Base-by-base conservation (phyloP, 2,888 invertebrate genomes). In the Lochmaea crataegi region DNA sequence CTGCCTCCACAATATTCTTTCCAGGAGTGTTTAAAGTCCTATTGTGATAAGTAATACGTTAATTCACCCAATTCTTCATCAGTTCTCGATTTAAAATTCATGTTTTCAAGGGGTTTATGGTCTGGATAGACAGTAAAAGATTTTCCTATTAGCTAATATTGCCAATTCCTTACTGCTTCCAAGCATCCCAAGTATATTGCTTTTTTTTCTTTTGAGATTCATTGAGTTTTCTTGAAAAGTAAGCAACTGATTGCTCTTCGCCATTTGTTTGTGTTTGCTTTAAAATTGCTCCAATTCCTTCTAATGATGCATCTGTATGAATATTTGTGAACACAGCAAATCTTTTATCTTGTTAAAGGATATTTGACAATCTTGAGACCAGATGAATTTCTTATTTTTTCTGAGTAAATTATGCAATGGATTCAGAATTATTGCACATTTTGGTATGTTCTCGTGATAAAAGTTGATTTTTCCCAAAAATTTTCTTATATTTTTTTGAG, bases 1-100 rank as follows among this genome's bases (percentile, higher is more conserved):
- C 32, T 38, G 32, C 32, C 9, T 7, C 32, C 5, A 38, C 1
- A 38, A 1, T 38, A 6, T 7, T 7, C 9, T 38, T 7, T 38
- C 32, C 32, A 5, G 32, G 32, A 6, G 7, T 6, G 6, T 38
- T 7, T 7, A 38, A 38, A 38, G 32, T 38, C 32, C n/a, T n/a
- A n/a, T 5, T 38, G 32, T 38, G 32, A 9, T 6, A 38, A 6
- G 9, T 38, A 9, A 38, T 38, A 38, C 5, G 71, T 72, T 14
- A 78, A 61, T 32, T 79, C 74, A 11, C 78, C 77, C 22, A 79
- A 53, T 65, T 79, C 76, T 74, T 76, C 75, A 66, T 80, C 78
- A 1, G 78, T 75, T 71, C 78, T 77, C 16, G 68, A 11, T 66
- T 77, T 78, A 63, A 79, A 60, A 14, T 76, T 79, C 65, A 77